Conservation (phyloP, 2,888 invertebrate genomes). For the Pteria penguin region DNA sequence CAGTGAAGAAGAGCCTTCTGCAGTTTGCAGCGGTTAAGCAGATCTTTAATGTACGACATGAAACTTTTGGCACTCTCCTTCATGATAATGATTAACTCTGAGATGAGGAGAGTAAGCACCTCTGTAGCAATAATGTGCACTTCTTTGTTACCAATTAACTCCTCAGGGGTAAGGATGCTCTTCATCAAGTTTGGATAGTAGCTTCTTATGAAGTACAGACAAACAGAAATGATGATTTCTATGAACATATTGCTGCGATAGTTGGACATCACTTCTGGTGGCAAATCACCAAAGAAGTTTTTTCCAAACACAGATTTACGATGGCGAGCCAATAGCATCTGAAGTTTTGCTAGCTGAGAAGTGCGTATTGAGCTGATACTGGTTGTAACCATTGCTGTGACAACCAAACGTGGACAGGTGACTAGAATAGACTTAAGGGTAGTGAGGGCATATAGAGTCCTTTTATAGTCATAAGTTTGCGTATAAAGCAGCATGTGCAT, state of each 20-base stretch:
- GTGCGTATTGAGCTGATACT: conserved; percentile 82
- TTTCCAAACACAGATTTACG: conserved; percentile 88
- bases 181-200: conserved; percentile 86
- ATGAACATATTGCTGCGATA: conserved; percentile 90
- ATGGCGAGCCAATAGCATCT: conserved; percentile 87
- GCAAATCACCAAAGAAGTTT: conserved; percentile 81
- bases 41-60: conserved; percentile 88
- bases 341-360: conserved; percentile 80
- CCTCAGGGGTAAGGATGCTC: conserved; percentile 85
- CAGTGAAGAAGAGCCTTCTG: conserved; percentile 92
- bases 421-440: conserved; percentile 87
- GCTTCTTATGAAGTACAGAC: conserved; percentile 90
- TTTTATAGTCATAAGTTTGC: conserved; percentile 88
- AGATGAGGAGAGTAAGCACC: conserved; percentile 86
- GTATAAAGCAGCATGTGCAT: conserved; percentile 91
- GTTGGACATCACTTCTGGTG: conserved; percentile 85
- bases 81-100: conserved; percentile 87
- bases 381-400: conserved; percentile 88
- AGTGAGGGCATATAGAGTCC: conserved; percentile 87
- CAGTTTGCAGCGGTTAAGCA: conserved; percentile 87
- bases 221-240: conserved; percentile 87
- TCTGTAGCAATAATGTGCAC: conserved; percentile 85
- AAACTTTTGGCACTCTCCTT: conserved; percentile 89
- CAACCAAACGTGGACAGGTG: conserved; percentile 87
- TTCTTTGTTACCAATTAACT: conserved; percentile 86